phyloP scores from a whole-genome alignment of 2,113 vertebrate genomes.

The Rhineura floridana region DNA sequence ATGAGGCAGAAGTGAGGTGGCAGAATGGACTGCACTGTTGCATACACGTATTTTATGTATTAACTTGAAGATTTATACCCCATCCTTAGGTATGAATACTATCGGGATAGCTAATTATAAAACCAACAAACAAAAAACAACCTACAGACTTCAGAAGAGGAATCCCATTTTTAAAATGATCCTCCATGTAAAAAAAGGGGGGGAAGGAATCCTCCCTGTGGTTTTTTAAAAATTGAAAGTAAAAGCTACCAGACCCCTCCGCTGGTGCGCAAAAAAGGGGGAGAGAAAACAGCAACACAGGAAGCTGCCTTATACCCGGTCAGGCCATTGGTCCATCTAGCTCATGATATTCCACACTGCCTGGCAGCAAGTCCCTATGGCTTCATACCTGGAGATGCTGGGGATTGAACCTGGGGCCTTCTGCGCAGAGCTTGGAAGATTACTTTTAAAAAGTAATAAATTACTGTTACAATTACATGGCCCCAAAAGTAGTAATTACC shows the following conservation, averaged over 20 bases:
- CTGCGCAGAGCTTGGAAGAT: too few species aligned
- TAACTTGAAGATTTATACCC: background rate
- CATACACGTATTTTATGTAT: background rate
- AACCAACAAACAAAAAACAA: background rate
- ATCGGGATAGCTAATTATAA: background rate
- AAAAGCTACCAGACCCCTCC: background rate
- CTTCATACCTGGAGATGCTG: too few species aligned
- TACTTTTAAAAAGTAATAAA: too few species aligned
- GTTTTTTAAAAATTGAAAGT: background rate
- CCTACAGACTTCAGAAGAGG: too few species aligned
- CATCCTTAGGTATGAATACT: background rate
- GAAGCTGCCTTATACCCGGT: too few species aligned
- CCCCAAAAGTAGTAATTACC: too few species aligned
- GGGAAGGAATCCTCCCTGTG: background rate
- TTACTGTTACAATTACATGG: too few species aligned
- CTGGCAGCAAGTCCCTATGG: too few species aligned
- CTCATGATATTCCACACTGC: too few species aligned
- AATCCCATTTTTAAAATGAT: background rate
- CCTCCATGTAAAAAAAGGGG: background rate
- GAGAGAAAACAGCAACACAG: background rate
- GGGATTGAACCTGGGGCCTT: too few species aligned
- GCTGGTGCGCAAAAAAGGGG: background rate
- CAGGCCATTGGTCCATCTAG: too few species aligned
- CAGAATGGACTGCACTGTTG: background rate
- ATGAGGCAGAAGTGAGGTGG: background rate